Conservation (phyloP, 2,797 vertebrate genomes). For the Sebastiscus albofasciatus region DNA sequence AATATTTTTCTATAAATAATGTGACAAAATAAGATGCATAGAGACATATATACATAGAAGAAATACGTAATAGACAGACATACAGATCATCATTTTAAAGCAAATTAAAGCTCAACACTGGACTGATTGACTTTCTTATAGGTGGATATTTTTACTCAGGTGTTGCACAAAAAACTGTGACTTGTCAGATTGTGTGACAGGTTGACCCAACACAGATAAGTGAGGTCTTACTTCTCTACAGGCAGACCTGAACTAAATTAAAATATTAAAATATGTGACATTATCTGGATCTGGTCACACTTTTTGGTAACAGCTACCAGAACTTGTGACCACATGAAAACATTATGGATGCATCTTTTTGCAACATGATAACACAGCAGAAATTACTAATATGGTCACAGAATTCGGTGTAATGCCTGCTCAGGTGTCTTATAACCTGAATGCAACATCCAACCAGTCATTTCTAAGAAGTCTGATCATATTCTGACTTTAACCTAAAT, state of each 20-base stretch:
- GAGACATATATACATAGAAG: accelerated
- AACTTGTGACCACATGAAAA: neutral
- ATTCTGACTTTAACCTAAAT: neutral
- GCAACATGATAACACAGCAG: neutral
- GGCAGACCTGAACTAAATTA: neutral
- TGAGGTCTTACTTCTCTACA: neutral
- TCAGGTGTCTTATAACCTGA: neutral
- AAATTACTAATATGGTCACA: neutral
- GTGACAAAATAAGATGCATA: too few species aligned
- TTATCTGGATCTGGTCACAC: neutral
- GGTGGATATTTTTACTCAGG: neutral
- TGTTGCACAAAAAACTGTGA: neutral
- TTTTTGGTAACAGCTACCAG: neutral
- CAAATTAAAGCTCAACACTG: neutral
- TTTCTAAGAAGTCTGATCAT: neutral
- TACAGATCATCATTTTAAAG: too few species aligned
- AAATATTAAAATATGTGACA: neutral
- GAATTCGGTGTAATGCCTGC: neutral
- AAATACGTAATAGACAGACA: too few species aligned
- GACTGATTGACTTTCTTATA: neutral
- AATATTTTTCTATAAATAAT: too few species aligned
- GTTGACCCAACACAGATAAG: neutral
- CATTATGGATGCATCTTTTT: neutral
- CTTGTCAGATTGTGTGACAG: neutral
- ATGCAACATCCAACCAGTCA: neutral